phyloP scores from a whole-genome alignment of 1,140 invertebrate species.

The Lepeophtheirus salmonis region DNA sequence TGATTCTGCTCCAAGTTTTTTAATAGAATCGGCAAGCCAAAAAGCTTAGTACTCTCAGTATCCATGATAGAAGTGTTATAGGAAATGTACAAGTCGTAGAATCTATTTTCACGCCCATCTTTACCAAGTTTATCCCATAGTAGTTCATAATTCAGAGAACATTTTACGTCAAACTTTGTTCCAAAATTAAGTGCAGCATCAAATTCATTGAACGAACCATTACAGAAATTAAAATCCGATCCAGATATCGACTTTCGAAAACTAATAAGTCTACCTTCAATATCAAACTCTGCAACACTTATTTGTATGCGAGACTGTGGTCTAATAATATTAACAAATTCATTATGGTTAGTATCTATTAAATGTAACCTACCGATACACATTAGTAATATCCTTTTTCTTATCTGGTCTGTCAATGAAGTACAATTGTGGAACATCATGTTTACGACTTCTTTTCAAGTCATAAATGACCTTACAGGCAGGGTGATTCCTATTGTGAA shows the following conservation, averaged over 20 bases:
- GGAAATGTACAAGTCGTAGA: conserved; percentile 12
- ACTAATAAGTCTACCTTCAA: neutral
- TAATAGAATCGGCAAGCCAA: conserved; percentile 8
- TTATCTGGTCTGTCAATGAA: neutral
- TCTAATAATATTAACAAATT: neutral
- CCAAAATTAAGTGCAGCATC: conserved; percentile 10
- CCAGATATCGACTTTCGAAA: neutral
- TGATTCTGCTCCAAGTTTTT: neutral
- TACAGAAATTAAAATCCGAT: conserved; percentile 4
- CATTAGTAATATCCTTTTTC: conserved; percentile 8
- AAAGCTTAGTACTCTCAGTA: neutral
- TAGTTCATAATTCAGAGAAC: neutral
- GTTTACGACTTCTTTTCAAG: neutral
- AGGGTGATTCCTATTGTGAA: conserved; percentile 7
- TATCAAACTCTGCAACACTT: neutral
- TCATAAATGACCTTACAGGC: conserved; percentile 1
- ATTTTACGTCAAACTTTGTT: neutral
- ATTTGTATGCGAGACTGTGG: neutral
- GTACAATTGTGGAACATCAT: conserved; percentile 7
- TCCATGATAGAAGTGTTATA: neutral
- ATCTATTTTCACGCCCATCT: neutral
- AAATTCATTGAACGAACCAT: conserved; percentile 11
- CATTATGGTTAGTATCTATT: neutral
- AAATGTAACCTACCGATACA: neutral
- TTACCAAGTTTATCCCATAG: neutral